Evolutionary conservation across 2,797 vertebrate genomes (phyloP).

Genomic region (Coregonus ussuriensis): DNA sequence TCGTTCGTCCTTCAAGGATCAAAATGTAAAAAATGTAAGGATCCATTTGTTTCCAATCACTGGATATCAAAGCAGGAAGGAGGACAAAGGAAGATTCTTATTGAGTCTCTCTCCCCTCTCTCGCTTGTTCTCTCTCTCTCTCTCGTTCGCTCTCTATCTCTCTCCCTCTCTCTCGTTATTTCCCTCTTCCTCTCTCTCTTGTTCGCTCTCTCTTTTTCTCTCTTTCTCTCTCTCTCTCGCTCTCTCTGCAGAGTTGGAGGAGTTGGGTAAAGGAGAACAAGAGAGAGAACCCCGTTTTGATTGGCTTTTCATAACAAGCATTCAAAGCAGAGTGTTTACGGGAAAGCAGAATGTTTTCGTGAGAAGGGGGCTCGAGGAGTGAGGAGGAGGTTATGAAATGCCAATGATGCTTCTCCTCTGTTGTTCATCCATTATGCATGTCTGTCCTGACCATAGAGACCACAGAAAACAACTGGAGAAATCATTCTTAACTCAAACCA

Average conservation of each 20-base stretch:
- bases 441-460: not conserved
- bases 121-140: too few species aligned
- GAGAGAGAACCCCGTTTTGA: conserved; percentile 8
- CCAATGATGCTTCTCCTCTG: not conserved
- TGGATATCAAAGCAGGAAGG: conserved; percentile 16
- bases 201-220: too few species aligned
- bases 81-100: conserved; percentile 6
- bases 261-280: conserved; percentile 27
- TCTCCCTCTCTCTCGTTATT: too few species aligned
- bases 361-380: not conserved
- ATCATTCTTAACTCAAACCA: not conserved
- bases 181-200: too few species aligned
- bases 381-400: not conserved
- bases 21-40: not conserved
- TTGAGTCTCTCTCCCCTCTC: not conserved
- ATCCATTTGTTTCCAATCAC: conserved; percentile 45
- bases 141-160: too few species aligned
- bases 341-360: not conserved
- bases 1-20: conserved; percentile 36
- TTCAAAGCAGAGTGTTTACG: conserved; percentile 37
- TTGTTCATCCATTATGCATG: not conserved
- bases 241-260: not conserved
- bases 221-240: too few species aligned
- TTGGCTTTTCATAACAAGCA: conserved; percentile 18
- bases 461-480: not conserved